Conservation (phyloP, 2,797 vertebrate genomes). For the Antrozous pallidus region DNA sequence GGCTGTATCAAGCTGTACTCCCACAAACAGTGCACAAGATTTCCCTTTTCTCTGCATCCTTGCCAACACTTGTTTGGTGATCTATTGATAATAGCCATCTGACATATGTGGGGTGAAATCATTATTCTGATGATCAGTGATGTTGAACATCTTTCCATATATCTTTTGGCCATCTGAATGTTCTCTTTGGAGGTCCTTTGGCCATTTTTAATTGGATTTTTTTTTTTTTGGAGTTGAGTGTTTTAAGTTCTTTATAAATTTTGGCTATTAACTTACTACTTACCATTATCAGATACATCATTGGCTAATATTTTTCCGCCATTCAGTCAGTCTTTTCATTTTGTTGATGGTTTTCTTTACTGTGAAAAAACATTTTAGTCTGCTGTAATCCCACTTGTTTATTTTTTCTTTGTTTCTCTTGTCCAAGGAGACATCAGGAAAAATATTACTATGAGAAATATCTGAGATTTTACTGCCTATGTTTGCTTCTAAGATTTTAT, state of each 20-base stretch:
- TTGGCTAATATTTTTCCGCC: background rate
- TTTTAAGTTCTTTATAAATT: background rate
- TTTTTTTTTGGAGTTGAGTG: background rate
- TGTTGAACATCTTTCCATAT: background rate
- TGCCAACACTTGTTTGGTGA: background rate
- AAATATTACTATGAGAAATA: background rate
- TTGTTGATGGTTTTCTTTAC: background rate
- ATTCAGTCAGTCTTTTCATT: background rate
- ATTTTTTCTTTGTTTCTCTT: background rate
- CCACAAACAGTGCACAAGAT: background rate
- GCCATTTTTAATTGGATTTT: background rate
- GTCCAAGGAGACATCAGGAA: background rate
- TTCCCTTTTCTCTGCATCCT: background rate
- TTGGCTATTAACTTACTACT: background rate
- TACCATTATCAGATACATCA: background rate
- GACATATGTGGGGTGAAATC: background rate
- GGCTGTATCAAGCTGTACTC: background rate
- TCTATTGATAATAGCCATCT: background rate
- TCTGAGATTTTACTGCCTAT: background rate
- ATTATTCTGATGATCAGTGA: background rate
- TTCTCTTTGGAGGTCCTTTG: background rate
- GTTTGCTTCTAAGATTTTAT: background rate
- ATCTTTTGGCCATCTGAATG: background rate
- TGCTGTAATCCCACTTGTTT: background rate
- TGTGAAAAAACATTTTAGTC: background rate